Evolutionary conservation across 2,888 invertebrate genomes (phyloP).

Genomic region (Aphidius colemani): DNA sequence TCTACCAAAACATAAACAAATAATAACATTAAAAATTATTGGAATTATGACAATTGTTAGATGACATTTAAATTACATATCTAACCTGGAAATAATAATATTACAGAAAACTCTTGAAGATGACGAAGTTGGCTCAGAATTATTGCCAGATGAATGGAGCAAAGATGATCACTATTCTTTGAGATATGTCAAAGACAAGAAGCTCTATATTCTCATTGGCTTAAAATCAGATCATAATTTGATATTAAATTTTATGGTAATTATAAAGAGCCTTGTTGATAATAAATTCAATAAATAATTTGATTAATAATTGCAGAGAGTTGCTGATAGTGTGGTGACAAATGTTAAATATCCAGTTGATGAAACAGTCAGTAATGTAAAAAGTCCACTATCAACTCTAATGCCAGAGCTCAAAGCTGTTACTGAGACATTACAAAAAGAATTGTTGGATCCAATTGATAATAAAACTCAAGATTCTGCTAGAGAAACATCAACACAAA

Average conservation of each 20-base stretch:
- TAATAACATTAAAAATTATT: slow-evolving; percentile 11
- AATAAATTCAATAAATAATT: slow-evolving; percentile 2
- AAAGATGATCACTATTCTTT: slow-evolving; percentile 71
- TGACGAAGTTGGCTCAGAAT: slow-evolving; percentile 70
- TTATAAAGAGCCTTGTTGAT: background rate
- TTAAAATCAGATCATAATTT: slow-evolving; percentile 68
- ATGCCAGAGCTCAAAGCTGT: slow-evolving; percentile 70
- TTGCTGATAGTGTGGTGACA: slow-evolving; percentile 66
- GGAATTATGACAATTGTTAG: background rate
- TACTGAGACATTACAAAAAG: slow-evolving; percentile 67
- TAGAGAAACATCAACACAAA: slow-evolving; percentile 61
- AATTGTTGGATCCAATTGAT: slow-evolving; percentile 70
- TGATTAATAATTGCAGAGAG: slow-evolving; percentile 61
- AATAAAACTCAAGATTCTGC: slow-evolving; percentile 47
- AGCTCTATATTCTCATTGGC: slow-evolving; percentile 71
- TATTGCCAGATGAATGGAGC: slow-evolving; percentile 80
- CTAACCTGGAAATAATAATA: too few relatives aligned
- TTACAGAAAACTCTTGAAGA: slow-evolving; percentile 65
- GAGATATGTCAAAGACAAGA: slow-evolving; percentile 71
- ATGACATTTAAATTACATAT: too few relatives aligned
- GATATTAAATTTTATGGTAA: slow-evolving; percentile 71
- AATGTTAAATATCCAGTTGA: slow-evolving; percentile 68
- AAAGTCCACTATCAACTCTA: slow-evolving; percentile 67
- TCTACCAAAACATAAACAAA: background rate
- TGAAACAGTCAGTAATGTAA: slow-evolving; percentile 63